Conservation (phyloP, 2,797 vertebrate species). For the Sarcoramphus papa region DNA sequence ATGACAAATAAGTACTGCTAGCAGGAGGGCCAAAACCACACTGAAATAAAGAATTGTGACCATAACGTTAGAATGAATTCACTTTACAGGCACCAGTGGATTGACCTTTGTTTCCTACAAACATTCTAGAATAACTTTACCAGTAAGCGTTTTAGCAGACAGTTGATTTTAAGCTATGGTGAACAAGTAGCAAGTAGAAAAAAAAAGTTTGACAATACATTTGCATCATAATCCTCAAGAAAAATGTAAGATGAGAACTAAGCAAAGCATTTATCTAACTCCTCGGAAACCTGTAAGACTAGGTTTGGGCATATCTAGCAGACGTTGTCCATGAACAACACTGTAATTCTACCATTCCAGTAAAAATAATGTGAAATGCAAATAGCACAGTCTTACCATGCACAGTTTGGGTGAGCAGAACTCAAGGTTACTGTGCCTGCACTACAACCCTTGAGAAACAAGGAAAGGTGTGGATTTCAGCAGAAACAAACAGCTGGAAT, state of each 20-base stretch:
- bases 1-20: neutral
- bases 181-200: neutral
- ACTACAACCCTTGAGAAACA: neutral
- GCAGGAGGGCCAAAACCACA: neutral
- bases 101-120: neutral
- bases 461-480: neutral
- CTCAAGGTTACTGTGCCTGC: neutral
- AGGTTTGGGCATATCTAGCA: neutral
- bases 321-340: neutral
- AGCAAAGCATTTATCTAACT: neutral
- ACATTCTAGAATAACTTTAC: neutral
- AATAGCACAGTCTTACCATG: neutral
- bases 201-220: neutral
- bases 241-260: neutral
- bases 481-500: neutral
- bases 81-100: neutral
- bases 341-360: neutral
- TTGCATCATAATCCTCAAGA: neutral
- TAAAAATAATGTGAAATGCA: neutral
- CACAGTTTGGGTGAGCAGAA: neutral
- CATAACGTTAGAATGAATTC: neutral
- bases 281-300: neutral
- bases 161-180: neutral
- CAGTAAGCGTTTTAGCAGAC: neutral
- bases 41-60: neutral